Conservation (phyloP, 2,888 invertebrate genomes). For the Ophion slaviceki region DNA sequence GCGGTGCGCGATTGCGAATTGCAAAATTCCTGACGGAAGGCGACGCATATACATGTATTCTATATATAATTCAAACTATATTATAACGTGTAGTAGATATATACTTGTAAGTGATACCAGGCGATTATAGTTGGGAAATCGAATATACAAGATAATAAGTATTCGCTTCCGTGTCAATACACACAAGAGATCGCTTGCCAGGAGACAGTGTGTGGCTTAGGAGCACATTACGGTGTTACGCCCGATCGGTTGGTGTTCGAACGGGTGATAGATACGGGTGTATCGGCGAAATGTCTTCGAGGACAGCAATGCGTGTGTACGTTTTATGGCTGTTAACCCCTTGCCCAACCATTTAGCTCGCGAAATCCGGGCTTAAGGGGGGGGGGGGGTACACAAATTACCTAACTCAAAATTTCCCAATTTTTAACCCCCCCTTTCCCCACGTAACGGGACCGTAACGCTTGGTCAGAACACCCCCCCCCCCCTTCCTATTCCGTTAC, state of each 20-base stretch:
- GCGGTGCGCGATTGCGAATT: constrained; percentile 42
- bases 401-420: too few relatives aligned
- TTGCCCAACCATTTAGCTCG: too few relatives aligned
- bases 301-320: constrained; percentile 28
- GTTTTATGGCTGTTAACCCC: not conserved
- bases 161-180: constrained; percentile 20
- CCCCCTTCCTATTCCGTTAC: too few relatives aligned
- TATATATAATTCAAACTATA: too few relatives aligned
- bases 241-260: constrained; percentile 51
- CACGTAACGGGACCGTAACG: too few relatives aligned
- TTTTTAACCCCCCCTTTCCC: too few relatives aligned
- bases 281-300: constrained; percentile 49
- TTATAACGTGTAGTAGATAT: too few relatives aligned
- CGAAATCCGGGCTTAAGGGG: too few relatives aligned
- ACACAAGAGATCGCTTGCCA: constrained; percentile 33
- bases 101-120: not conserved
- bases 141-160: constrained; percentile 27
- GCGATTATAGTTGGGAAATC: constrained; percentile 40
- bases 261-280: constrained; percentile 54
- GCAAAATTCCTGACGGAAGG: constrained; percentile 56
- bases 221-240: constrained; percentile 44
- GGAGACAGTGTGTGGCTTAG: constrained; percentile 18
- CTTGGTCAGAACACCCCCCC: too few relatives aligned
- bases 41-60: constrained; percentile 15
- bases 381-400: too few relatives aligned